phyloP scores from a whole-genome alignment of 2,797 vertebrate genomes.

The Hirundo rustica region DNA sequence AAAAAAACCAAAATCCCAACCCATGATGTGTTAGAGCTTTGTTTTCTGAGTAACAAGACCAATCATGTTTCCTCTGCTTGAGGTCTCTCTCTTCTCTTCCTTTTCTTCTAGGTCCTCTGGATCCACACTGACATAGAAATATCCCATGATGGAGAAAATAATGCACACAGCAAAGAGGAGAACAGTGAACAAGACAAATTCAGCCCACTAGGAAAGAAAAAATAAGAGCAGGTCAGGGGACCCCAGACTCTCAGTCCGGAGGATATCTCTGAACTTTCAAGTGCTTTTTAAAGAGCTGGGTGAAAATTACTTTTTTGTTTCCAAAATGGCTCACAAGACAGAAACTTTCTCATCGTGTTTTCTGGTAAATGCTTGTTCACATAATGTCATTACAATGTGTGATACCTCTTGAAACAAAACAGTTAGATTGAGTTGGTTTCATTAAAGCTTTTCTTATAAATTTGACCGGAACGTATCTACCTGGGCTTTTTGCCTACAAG shows the following conservation, averaged over 20 bases:
- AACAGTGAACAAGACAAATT: slow-evolving; percentile 90
- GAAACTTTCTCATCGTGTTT: neutral
- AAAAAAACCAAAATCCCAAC: neutral
- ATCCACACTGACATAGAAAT: slow-evolving; percentile 88
- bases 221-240: slow-evolving; percentile 27
- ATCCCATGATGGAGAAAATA: slow-evolving; percentile 93
- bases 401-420: neutral
- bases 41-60: slow-evolving; percentile 73
- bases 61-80: slow-evolving; percentile 59
- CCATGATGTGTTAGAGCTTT: slow-evolving; percentile 66
- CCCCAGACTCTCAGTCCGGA: neutral
- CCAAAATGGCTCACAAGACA: neutral
- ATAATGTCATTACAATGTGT: neutral
- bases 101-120: slow-evolving; percentile 73
- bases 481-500: neutral
- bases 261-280: neutral
- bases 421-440: neutral
- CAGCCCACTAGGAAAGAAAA: slow-evolving; percentile 84
- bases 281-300: neutral
- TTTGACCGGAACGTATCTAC: neutral
- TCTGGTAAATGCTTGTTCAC: neutral
- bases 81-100: slow-evolving; percentile 54
- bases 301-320: neutral
- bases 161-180: slow-evolving; percentile 87
- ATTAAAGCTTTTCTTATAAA: neutral